Evolutionary conservation across 2,888 invertebrate genomes (phyloP).

Genomic region (Pandemis cinnamomeana): DNA sequence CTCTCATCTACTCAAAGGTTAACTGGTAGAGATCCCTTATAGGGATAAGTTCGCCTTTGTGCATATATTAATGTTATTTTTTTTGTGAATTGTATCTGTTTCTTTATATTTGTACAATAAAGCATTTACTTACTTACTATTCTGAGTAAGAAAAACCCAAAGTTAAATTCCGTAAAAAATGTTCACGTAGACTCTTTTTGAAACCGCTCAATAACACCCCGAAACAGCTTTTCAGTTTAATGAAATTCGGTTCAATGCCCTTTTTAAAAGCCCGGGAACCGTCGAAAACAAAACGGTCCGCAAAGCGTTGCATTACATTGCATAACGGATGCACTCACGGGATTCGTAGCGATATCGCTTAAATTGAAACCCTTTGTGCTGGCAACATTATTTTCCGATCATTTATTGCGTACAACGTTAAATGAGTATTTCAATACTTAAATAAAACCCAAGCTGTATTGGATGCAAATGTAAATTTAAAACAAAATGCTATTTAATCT

Average conservation of each 20-base stretch:
- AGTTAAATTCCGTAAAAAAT: not conserved
- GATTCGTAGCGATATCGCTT: conserved; percentile 52
- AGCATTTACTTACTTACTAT: too few relatives aligned
- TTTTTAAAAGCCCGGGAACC: not conserved
- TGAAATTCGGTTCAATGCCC: conserved; percentile 2
- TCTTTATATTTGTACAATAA: too few relatives aligned
- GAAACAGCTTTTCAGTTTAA: not conserved
- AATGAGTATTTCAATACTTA: not conserved
- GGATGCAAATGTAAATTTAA: too few relatives aligned
- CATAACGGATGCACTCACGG: conserved; percentile 40
- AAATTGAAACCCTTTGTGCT: conserved; percentile 53
- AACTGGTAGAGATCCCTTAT: too few relatives aligned
- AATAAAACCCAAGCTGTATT: too few relatives aligned
- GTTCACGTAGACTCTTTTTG: too few relatives aligned
- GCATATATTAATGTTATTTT: too few relatives aligned
- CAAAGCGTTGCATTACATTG: not conserved
- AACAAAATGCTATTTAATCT: too few relatives aligned
- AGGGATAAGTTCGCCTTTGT: too few relatives aligned
- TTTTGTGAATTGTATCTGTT: too few relatives aligned
- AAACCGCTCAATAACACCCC: not conserved
- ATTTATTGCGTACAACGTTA: conserved; percentile 1
- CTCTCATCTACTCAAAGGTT: too few relatives aligned
- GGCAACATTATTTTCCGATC: conserved; percentile 8
- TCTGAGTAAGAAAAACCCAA: too few relatives aligned
- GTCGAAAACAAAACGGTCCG: not conserved